These are phyloP conservation scores for Rhegmatorhina hoffmannsi DNA, from an alignment of 2,113 vertebrate genomes.

Conservation along the genomic window DNA sequence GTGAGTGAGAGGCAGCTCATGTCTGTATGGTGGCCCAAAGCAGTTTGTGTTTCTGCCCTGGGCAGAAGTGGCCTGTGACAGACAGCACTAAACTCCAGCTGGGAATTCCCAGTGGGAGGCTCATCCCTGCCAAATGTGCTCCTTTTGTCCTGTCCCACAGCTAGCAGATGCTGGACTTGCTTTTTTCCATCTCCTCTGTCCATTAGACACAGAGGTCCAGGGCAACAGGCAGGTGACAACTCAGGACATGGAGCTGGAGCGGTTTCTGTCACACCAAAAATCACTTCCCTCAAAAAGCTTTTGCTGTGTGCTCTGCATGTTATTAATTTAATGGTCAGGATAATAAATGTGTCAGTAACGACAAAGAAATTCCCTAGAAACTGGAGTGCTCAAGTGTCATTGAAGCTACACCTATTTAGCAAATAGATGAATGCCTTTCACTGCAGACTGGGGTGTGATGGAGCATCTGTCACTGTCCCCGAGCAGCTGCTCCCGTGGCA, in stretches of 20 bases:
- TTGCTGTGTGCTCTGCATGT: background rate
- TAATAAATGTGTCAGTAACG: slow-evolving; percentile 65
- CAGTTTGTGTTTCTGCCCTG: rapidly evolving
- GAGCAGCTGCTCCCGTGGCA: background rate
- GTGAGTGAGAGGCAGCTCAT: background rate
- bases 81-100: background rate
- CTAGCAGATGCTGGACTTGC: background rate
- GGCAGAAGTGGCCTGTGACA: background rate
- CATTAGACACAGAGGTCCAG: background rate
- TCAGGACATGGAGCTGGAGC: background rate
- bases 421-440: slow-evolving; percentile 55
- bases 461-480: slow-evolving; percentile 47
- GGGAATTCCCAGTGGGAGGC: background rate
- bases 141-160: background rate
- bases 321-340: slow-evolving; percentile 48
- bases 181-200: background rate
- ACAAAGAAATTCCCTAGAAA: slow-evolving; percentile 61
- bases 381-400: slow-evolving; percentile 47
- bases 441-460: background rate
- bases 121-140: background rate
- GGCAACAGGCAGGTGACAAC: background rate
- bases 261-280: background rate
- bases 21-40: background rate
- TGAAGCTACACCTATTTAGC: slow-evolving; percentile 66
- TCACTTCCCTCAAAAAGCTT: background rate